Percentiles rank a stretch among this genome's conserved stretches.
Evolutionary conservation across 2,113 vertebrate genomes (phyloP).

Genomic region (Microcebus murinus): DNA sequence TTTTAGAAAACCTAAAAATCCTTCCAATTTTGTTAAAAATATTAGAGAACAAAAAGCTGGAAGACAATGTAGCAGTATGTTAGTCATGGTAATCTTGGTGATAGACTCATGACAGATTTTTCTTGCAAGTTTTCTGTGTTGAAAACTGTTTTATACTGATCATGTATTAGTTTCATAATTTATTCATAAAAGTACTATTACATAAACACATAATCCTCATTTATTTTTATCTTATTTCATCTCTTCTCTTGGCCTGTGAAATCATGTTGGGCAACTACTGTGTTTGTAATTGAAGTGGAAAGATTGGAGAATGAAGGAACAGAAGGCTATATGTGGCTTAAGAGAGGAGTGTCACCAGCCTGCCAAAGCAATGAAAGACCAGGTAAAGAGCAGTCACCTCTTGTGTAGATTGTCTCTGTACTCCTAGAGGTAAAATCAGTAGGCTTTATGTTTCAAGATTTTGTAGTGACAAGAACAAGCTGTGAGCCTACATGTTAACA

Average conservation of each 20-base stretch:
- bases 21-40: background rate
- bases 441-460: background rate
- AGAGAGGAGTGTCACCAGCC: background rate
- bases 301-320: background rate
- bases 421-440: background rate
- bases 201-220: background rate
- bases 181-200: background rate
- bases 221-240: background rate
- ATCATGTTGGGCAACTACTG: background rate
- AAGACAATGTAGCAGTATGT: background rate
- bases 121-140: background rate
- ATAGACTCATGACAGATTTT: background rate
- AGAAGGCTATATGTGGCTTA: background rate
- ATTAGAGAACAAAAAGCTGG: background rate
- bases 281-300: background rate
- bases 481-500: background rate
- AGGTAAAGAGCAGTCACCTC: background rate
- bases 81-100: background rate
- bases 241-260: no score
- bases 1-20: background rate
- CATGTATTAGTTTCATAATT: background rate
- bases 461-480: background rate
- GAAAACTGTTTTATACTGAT: background rate
- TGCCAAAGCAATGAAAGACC: accelerated
- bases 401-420: background rate